phyloP scores from a whole-genome alignment of 2,797 vertebrate genomes.

The Parauchenoglanis ngamensis region DNA sequence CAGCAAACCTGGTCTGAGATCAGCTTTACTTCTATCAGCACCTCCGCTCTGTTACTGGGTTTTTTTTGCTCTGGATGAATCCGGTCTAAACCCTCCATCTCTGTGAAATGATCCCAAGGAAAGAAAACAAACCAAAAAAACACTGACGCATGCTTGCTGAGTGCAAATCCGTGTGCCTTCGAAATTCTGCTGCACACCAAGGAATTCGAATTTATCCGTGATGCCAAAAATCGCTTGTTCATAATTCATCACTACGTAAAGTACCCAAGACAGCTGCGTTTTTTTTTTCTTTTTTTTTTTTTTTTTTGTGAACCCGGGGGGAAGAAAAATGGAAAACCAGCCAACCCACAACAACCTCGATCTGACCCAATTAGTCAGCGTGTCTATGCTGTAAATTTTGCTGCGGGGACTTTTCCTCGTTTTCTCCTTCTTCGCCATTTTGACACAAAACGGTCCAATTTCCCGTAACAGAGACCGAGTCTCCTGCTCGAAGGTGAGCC shows the following conservation, averaged over 20 bases:
- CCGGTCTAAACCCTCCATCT: not conserved
- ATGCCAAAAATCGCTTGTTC: not conserved
- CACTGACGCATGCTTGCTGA: slow-evolving; percentile 21
- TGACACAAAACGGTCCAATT: slow-evolving; percentile 29
- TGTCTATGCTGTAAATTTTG: not conserved
- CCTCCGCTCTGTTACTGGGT: not conserved
- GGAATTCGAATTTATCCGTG: not conserved
- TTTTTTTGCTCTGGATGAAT: not conserved
- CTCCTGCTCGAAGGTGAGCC: slow-evolving; percentile 20
- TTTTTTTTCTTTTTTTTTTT: not conserved
- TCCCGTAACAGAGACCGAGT: slow-evolving; percentile 12
- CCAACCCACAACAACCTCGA: slow-evolving; percentile 83
- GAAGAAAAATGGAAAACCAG: not conserved
- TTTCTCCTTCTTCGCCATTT: not conserved
- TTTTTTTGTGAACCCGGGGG: not conserved
- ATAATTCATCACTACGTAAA: slow-evolving; percentile 18
- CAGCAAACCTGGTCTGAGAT: slow-evolving; percentile 2
- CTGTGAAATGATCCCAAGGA: slow-evolving; percentile 25
- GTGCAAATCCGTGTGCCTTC: slow-evolving; percentile 15
- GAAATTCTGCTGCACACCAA: slow-evolving; percentile 15
- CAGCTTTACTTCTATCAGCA: not conserved
- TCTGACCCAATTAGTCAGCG: slow-evolving; percentile 22
- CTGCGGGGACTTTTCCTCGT: slow-evolving; percentile 19
- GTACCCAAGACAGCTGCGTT: slow-evolving; percentile 6
- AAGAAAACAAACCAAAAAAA: not conserved